phyloP scores from a whole-genome alignment of 2,888 invertebrate species.

The Epinotia ramella region DNA sequence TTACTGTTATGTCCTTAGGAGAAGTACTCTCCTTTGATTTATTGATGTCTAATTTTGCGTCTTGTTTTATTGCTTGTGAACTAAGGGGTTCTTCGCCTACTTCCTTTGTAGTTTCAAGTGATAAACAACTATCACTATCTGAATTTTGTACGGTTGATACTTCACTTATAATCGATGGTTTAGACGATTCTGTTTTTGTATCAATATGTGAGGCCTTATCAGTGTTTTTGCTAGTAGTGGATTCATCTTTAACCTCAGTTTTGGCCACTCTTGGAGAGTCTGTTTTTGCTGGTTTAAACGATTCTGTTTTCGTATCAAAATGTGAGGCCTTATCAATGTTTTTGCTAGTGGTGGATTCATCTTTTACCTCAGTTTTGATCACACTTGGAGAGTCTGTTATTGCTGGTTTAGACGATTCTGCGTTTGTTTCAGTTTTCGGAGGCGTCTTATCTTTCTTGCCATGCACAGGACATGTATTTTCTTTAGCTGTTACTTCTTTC shows the following conservation, averaged over 20 bases:
- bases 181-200: not conserved
- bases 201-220: not conserved
- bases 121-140: not conserved
- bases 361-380: conserved; percentile 35
- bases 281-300: not conserved
- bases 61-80: conserved; percentile 29
- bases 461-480: conserved; percentile 43
- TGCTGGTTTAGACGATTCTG: not conserved
- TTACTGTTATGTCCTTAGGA: conserved; percentile 46
- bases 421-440: not conserved
- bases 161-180: conserved; percentile 1
- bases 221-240: conserved; percentile 28
- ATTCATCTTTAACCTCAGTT: conserved; percentile 36
- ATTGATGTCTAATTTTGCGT: conserved; percentile 32
- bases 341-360: conserved; percentile 33
- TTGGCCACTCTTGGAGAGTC: conserved; percentile 5
- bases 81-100: conserved; percentile 14
- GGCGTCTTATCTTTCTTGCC: not conserved
- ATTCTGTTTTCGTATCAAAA: not conserved
- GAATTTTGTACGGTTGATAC: not conserved
- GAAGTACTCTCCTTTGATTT: conserved; percentile 15
- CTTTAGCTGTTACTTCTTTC: conserved; percentile 28
- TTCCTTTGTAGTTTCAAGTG: not conserved
- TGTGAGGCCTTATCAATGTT: not conserved
- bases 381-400: not conserved